Base-by-base conservation (phyloP, 2,797 vertebrate genomes). In the Pelobates cultripes region DNA sequence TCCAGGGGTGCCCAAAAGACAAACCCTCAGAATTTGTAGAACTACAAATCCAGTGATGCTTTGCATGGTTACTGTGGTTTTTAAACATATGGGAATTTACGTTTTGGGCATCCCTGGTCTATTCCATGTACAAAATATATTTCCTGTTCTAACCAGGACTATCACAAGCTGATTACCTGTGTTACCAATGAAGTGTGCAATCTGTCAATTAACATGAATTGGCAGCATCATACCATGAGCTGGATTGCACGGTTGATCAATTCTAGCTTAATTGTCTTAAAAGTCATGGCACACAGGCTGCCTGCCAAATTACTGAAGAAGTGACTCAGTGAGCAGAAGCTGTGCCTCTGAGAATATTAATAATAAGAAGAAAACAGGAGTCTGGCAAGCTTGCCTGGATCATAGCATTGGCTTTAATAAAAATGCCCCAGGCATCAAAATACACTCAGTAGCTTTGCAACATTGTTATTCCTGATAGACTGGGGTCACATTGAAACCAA, bases 201-300 rank as follows among this genome's bases (percentile, higher is more conserved):
- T n/a, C 61, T 66, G 53, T 12, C 10, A 57, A 41, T 55, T 68
- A 55, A 41, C 72, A 75, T 44, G 64, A 69, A 80, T 57, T 43
- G 61, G 64, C 72, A 75, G 45, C 64, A 45, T 45, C 41, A 70
- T 51, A 73, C 73, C 75, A 51, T 70, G 64, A 61, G 79, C 72
- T 61, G 57, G 47, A 69, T 60, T 74, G 71, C 66, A 44, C 69
- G 79, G 68, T 81, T 81, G 72, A 81, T 75, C 44, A 70, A 66
- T 75, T 81, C 66, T 75, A 67, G 72, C 53, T 70, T 81, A 55
- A 81, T 63, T 51, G 60, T 53, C 45, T 66, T 44, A 75, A 69
- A 64, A 64, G 61, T 64, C 61, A 64, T 64, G 61, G 60, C 73
- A 60, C 57, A 17, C 15, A 75, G 47, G 51, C 73, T 14, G 61